Conservation (phyloP, 2,113 vertebrate species). For the Bombycilla garrulus region DNA sequence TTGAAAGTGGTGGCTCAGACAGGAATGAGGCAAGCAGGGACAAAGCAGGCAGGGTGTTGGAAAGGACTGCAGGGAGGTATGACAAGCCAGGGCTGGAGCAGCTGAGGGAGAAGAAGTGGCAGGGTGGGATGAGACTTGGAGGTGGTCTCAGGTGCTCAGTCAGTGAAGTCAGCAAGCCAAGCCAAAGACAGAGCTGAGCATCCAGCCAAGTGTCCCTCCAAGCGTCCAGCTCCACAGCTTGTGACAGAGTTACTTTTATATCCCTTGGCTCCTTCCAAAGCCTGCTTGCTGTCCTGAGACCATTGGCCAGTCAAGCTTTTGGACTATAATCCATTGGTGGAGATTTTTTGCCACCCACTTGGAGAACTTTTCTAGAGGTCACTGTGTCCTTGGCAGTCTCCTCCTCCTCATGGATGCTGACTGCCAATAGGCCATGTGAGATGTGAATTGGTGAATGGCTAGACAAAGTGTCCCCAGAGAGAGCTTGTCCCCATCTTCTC, state of each 20-base stretch:
- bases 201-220: rapidly evolving
- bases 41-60: rapidly evolving
- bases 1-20: neutral
- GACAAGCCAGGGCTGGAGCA: neutral
- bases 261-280: neutral
- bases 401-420: neutral
- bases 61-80: too few species aligned
- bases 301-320: neutral
- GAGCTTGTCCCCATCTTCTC: neutral
- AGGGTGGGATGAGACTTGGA: neutral
- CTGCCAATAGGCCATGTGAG: neutral
- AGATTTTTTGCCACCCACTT: neutral
- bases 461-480: neutral
- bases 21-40: neutral
- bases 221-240: too few species aligned
- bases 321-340: neutral
- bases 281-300: rapidly evolving
- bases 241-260: too few species aligned
- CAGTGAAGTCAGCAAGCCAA: neutral
- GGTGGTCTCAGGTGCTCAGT: too few species aligned
- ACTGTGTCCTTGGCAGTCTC: neutral
- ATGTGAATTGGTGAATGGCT: neutral
- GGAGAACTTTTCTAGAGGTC: too few species aligned
- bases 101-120: neutral
- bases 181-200: rapidly evolving